Evolutionary conservation across 2,113 vertebrate genomes (phyloP), one percentile per base, ranked within the genome.

Genomic region (Tragelaphus buxtoni): DNA sequence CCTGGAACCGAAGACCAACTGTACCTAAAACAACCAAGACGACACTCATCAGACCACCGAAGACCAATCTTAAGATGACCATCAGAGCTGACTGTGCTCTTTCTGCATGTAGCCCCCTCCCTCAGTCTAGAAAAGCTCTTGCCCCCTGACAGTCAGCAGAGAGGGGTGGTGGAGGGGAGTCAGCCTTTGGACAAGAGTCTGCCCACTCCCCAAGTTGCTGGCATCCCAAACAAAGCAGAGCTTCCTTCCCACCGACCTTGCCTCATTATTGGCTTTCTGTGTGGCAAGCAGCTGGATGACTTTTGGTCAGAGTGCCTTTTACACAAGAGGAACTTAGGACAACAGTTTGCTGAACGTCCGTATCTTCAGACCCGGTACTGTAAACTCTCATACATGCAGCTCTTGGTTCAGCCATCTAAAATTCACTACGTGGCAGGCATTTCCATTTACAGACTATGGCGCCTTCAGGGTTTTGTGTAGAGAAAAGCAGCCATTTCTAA

Each of bases 311-410:
- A 79, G 28, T 11, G 98, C 97, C 98, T 92, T 97, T 88, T 97
- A 96, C 96, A 93, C 90, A 55, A 87, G 84, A 95, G 93, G 95
- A 47, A 55, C 84, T 83, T 69, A 79, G 93, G 95, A 82, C 74
- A 76, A 49, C 61, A 53, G 55, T 58, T 94, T 58, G 84, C 80
- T 76, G 87, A 97, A 96, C 90, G 86, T 60, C 63, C 92, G 63
- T 92, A 61, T 32, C 18, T 24, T 63, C 61, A 82, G 74, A 61
- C 61, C 51, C 45, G 24, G 45, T 7, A 1, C 72, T 22, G 0
- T 16, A 10, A 26, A 13, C n/a, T 80, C n/a, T 11, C 16, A 16
- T 9, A 5, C 1, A 5, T 0, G 24, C 2, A 9, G 9, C 3
- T 51, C 3, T 83, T 0, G 28, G 13, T 5, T 14, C 1, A 24